A percentile compares a stretch with the other conserved stretches of the same genome.
These are phyloP conservation scores for Eupithecia inturbata DNA, from an alignment of 2,888 invertebrate species.

Conservation along the genomic window DNA sequence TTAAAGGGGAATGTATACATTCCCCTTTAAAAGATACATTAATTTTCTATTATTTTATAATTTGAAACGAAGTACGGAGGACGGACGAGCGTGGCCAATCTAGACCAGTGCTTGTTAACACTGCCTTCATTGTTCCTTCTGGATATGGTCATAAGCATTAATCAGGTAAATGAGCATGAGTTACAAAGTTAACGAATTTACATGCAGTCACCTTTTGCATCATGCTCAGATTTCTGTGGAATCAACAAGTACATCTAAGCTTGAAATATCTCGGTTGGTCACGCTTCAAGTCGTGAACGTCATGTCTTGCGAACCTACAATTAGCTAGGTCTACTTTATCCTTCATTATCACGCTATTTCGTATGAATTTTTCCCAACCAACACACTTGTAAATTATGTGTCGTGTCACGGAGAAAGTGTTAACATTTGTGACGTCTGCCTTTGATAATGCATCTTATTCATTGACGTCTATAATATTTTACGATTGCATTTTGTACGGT, in stretches of 20 bases:
- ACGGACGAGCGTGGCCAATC: conserved; percentile 61
- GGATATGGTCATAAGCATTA: conserved; percentile 65
- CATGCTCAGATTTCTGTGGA: conserved; percentile 44
- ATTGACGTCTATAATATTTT: neutral
- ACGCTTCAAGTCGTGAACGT: conserved; percentile 48
- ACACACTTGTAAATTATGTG: conserved; percentile 1
- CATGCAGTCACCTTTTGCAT: conserved; percentile 37
- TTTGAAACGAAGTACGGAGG: too few relatives aligned
- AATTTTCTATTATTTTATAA: too few relatives aligned
- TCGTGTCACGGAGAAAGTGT: conserved; percentile 25
- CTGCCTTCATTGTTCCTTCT: conserved; percentile 50
- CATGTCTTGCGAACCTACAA: conserved; percentile 25
- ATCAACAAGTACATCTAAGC: conserved; percentile 62
- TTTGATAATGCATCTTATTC: conserved; percentile 3
- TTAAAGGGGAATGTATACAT: too few relatives aligned
- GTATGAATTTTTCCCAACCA: conserved; percentile 9
- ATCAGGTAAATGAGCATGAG: conserved; percentile 57
- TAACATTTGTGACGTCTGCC: conserved; percentile 7
- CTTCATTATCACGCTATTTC: conserved; percentile 24
- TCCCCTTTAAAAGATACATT: too few relatives aligned
- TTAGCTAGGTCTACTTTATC: conserved; percentile 12
- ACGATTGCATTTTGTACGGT: neutral
- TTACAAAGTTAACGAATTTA: conserved; percentile 21
- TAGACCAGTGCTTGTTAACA: conserved; percentile 55
- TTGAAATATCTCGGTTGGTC: conserved; percentile 41